Percentiles rank a stretch among this genome's conserved stretches.
Evolutionary conservation across 1,140 invertebrate species (phyloP).

Genomic region (Hyles vespertilio): DNA sequence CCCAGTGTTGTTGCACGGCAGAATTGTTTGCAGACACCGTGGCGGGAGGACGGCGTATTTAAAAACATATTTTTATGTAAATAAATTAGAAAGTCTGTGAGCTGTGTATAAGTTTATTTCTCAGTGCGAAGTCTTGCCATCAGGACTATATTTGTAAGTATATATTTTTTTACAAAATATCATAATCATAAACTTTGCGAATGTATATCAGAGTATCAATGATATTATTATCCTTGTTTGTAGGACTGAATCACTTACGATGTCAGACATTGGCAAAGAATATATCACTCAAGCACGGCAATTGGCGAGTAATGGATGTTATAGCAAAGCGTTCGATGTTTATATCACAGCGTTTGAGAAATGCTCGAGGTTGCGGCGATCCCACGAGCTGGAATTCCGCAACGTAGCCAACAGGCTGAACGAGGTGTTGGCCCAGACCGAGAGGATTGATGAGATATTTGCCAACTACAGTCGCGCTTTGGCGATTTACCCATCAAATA

Average conservation of each 20-base stretch:
- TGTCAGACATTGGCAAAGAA: constrained; percentile 28
- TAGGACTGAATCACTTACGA: constrained; percentile 10
- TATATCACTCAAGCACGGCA: constrained; percentile 41
- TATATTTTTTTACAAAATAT: not conserved
- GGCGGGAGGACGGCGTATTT: no score
- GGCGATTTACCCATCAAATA: constrained; percentile 45
- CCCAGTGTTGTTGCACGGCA: no score
- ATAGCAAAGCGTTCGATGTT: constrained; percentile 51
- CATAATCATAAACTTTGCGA: not conserved
- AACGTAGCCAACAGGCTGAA: constrained; percentile 32
- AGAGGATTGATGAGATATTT: constrained; percentile 55
- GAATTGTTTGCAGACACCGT: no score
- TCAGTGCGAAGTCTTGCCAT: not conserved
- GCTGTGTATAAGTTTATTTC: not conserved
- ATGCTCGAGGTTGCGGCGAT: constrained; percentile 32
- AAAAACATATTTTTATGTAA: no score
- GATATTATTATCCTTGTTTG: not conserved
- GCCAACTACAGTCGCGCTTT: constrained; percentile 47
- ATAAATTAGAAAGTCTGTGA: not conserved
- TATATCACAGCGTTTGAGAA: constrained; percentile 56
- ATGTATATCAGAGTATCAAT: not conserved
- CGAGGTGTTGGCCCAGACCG: constrained; percentile 25
- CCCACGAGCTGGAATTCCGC: constrained; percentile 46
- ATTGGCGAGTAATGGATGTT: constrained; percentile 29
- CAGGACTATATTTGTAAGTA: constrained; percentile 3